Percentiles rank a stretch among this genome's conserved stretches.
Conservation (phyloP, 1,140 invertebrate species). For the Halyomorpha halys region DNA sequence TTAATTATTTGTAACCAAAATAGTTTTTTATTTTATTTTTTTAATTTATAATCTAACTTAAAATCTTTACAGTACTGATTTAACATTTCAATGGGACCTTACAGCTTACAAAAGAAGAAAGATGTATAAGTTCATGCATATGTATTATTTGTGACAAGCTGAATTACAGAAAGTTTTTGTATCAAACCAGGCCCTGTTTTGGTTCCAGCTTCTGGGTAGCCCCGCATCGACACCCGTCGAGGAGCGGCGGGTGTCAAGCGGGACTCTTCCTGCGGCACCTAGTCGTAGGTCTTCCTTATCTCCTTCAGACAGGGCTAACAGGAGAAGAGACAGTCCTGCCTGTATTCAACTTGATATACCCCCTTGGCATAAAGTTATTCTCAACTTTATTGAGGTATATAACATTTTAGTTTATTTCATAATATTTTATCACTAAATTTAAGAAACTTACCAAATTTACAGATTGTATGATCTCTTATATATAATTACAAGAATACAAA, state of each 20-base stretch:
- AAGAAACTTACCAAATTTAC: no score
- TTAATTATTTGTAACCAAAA: no score
- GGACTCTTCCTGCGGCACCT: slow-evolving; percentile 28
- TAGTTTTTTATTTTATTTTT: no score
- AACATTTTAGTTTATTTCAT: no score
- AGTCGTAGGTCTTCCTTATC: slow-evolving; percentile 37
- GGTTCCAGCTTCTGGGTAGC: slow-evolving; percentile 24
- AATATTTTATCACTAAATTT: no score
- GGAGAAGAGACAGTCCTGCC: slow-evolving; percentile 36
- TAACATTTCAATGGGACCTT: no score
- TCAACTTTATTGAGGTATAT: slow-evolving; percentile 39
- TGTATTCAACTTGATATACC: slow-evolving; percentile 36
- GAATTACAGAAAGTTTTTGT: neutral
- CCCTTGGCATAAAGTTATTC: slow-evolving; percentile 38
- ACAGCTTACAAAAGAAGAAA: no score
- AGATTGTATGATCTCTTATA: no score
- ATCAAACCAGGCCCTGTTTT: slow-evolving; percentile 1
- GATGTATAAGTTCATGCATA: slow-evolving; percentile 11
- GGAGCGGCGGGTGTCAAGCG: slow-evolving; percentile 29
- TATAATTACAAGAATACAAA: no score
- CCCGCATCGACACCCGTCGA: slow-evolving; percentile 33
- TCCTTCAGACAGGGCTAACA: slow-evolving; percentile 36
- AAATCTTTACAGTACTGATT: no score
- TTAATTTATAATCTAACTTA: no score
- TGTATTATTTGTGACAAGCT: neutral